Evolutionary conservation across 2,113 vertebrate species (phyloP).

Genomic region (Neogale vison): DNA sequence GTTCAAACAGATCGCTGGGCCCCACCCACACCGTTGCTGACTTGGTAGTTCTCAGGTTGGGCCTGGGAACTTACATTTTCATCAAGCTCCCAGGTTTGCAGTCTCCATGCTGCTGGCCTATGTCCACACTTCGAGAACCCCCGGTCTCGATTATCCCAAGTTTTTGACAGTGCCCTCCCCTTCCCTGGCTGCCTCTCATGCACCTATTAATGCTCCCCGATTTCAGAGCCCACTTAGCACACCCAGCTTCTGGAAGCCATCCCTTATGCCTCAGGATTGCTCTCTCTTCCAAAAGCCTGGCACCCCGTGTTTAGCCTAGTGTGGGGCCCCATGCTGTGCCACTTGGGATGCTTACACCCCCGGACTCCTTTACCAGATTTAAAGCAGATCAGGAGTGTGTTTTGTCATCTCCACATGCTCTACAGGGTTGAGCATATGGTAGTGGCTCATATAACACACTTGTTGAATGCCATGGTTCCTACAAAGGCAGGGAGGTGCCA

Average conservation of each 20-base stretch:
- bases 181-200: background rate
- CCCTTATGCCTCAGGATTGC: background rate
- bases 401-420: slow-evolving; percentile 71
- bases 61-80: background rate
- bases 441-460: slow-evolving; percentile 73
- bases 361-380: slow-evolving; percentile 60
- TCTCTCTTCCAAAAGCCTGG: background rate
- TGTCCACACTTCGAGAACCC: background rate
- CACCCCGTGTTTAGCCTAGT: slow-evolving; percentile 40
- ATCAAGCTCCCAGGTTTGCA: background rate
- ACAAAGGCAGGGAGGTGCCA: background rate
- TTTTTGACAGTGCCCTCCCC: background rate
- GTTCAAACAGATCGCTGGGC: background rate
- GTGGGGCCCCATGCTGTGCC: slow-evolving; percentile 18
- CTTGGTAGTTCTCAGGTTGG: background rate
- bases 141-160: background rate
- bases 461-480: slow-evolving; percentile 48
- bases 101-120: background rate
- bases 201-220: background rate
- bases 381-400: slow-evolving; percentile 68
- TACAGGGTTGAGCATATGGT: slow-evolving; percentile 63
- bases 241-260: slow-evolving; percentile 20
- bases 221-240: background rate
- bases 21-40: background rate
- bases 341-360: slow-evolving; percentile 62